Evolutionary conservation across 1,140 invertebrate genomes (phyloP).

Genomic region (Ladona fulva): DNA sequence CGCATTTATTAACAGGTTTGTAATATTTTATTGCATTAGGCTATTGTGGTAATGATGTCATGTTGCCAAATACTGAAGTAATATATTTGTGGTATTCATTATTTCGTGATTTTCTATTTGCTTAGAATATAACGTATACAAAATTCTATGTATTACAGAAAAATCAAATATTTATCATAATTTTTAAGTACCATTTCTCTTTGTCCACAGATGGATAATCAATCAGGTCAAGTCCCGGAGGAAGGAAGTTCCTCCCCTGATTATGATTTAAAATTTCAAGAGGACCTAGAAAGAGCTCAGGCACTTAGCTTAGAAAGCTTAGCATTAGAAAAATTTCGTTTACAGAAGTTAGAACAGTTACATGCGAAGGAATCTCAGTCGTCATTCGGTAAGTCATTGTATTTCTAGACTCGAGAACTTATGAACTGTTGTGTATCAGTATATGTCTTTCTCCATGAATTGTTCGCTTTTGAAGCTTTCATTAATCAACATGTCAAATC

Average conservation of each 20-base stretch:
- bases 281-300: conserved; percentile 74
- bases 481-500: too few species aligned
- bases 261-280: conserved; percentile 71
- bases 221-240: neutral
- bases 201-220: neutral
- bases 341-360: conserved; percentile 41
- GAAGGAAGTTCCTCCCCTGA: conserved; percentile 34
- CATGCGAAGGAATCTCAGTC: neutral
- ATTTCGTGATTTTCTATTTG: too few species aligned
- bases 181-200: neutral
- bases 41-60: too few species aligned
- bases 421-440: conserved; percentile 28
- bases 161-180: too few species aligned
- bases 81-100: too few species aligned
- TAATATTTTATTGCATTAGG: too few species aligned
- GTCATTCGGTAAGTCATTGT: neutral
- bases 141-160: too few species aligned
- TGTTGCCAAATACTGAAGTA: too few species aligned
- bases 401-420: conserved; percentile 25
- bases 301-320: conserved; percentile 75
- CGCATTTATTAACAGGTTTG: too few species aligned
- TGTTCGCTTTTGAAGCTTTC: too few species aligned
- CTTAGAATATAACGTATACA: too few species aligned
- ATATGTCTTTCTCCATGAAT: neutral
- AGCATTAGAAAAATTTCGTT: conserved; percentile 68